phyloP scores from a whole-genome alignment of 2,797 vertebrate species.

The Miichthys miiuy region DNA sequence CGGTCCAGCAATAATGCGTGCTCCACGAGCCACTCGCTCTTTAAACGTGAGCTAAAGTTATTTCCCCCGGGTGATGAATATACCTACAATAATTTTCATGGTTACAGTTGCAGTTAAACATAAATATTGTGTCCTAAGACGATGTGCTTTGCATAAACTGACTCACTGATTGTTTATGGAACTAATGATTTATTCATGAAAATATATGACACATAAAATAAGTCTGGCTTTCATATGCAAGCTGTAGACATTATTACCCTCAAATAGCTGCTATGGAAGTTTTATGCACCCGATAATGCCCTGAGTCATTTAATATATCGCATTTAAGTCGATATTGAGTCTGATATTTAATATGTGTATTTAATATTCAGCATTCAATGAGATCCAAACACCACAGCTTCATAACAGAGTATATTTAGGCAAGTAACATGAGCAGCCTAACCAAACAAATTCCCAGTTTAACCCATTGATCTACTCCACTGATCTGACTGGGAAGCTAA shows the following conservation, averaged over 20 bases:
- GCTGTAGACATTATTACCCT: background rate
- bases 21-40: constrained; percentile 29
- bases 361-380: background rate
- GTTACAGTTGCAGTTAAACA: constrained; percentile 2
- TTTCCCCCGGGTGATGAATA: constrained; percentile 26
- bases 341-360: background rate
- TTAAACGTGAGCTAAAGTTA: constrained; percentile 26
- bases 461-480: background rate
- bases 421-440: background rate
- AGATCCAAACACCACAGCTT: background rate
- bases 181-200: background rate
- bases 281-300: background rate
- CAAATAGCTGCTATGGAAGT: background rate
- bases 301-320: background rate
- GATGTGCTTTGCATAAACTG: background rate
- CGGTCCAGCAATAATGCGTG: constrained; percentile 45
- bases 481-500: background rate
- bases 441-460: background rate
- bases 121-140: constrained; percentile 26
- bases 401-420: too few species aligned
- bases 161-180: background rate
- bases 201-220: background rate
- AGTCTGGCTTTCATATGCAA: background rate
- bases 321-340: background rate
- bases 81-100: constrained; percentile 10